Evolutionary conservation across 2,888 invertebrate species (phyloP).

Genomic region (Mesochorus sp.): DNA sequence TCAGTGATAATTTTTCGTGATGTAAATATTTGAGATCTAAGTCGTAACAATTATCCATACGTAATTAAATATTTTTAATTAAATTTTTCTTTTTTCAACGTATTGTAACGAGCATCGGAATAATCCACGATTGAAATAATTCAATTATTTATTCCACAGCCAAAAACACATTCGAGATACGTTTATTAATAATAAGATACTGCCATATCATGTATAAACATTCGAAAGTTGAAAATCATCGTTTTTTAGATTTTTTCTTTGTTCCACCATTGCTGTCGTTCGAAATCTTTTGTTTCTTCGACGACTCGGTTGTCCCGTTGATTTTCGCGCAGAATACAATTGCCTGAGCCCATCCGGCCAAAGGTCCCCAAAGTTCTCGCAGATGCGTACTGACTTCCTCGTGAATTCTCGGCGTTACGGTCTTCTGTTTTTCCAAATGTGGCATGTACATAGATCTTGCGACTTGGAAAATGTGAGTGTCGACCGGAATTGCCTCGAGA

Average conservation of each 20-base stretch:
- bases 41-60: too few relatives aligned
- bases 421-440: constrained; percentile 88
- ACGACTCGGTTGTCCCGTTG: constrained; percentile 43
- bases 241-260: constrained; percentile 52
- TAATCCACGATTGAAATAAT: too few relatives aligned
- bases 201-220: not conserved
- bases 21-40: too few relatives aligned
- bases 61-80: too few relatives aligned
- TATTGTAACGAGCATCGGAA: too few relatives aligned
- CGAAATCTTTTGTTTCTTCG: constrained; percentile 39
- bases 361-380: constrained; percentile 90
- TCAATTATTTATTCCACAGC: too few relatives aligned
- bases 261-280: not conserved
- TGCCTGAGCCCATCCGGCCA: constrained; percentile 98
- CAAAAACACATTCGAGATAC: not conserved
- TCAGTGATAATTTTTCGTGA: too few relatives aligned
- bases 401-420: constrained; percentile 92
- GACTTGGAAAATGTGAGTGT: constrained; percentile 97
- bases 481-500: constrained; percentile 94
- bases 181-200: constrained; percentile 13
- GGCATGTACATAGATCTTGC: constrained; percentile 92
- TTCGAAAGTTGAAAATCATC: constrained; percentile 4
- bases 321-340: constrained; percentile 84
- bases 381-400: constrained; percentile 93
- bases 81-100: too few relatives aligned